Evolutionary conservation across 2,797 vertebrate species (phyloP).

Genomic region (Paedocypris micromegethes): DNA sequence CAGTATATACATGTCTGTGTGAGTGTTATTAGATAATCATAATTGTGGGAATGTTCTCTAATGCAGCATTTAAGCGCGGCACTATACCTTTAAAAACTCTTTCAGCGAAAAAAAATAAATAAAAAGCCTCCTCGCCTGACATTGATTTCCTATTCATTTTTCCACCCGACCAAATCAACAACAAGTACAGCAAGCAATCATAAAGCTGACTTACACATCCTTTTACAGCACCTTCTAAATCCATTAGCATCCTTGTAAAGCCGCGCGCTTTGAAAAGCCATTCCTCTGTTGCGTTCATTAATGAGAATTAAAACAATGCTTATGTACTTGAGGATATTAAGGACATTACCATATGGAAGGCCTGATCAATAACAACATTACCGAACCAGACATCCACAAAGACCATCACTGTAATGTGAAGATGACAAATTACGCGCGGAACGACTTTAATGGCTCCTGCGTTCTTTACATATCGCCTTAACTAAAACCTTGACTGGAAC

Average conservation of each 20-base stretch:
- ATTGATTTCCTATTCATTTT: slow-evolving; percentile 80
- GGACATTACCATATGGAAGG: slow-evolving; percentile 49
- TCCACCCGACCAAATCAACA: slow-evolving; percentile 72
- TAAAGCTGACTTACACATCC: slow-evolving; percentile 60
- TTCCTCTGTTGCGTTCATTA: slow-evolving; percentile 44
- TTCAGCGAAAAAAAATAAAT: slow-evolving; percentile 36
- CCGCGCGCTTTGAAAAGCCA: slow-evolving; percentile 47
- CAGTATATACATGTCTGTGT: no score
- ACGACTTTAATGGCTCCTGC: slow-evolving; percentile 16
- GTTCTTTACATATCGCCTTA: slow-evolving; percentile 31
- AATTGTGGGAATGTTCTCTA: slow-evolving; percentile 6
- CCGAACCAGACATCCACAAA: slow-evolving; percentile 44
- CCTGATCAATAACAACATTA: slow-evolving; percentile 47
- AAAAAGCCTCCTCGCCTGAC: slow-evolving; percentile 54
- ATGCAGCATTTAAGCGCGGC: slow-evolving; percentile 40
- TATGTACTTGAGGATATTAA: slow-evolving; percentile 47
- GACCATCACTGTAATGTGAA: slow-evolving; percentile 39
- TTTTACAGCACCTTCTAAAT: slow-evolving; percentile 58
- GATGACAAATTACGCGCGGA: slow-evolving; percentile 41
- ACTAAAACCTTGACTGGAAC: slow-evolving; percentile 41
- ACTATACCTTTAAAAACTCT: slow-evolving; percentile 59
- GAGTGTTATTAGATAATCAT: no score
- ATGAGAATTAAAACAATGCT: slow-evolving; percentile 52
- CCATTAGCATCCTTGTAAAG: slow-evolving; percentile 57
- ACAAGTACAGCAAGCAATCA: slow-evolving; percentile 76